A percentile compares a stretch with the other conserved stretches of the same genome.
These are phyloP conservation scores for Oxytorus armatus DNA, from an alignment of 2,888 invertebrate genomes.

Conservation along the genomic window DNA sequence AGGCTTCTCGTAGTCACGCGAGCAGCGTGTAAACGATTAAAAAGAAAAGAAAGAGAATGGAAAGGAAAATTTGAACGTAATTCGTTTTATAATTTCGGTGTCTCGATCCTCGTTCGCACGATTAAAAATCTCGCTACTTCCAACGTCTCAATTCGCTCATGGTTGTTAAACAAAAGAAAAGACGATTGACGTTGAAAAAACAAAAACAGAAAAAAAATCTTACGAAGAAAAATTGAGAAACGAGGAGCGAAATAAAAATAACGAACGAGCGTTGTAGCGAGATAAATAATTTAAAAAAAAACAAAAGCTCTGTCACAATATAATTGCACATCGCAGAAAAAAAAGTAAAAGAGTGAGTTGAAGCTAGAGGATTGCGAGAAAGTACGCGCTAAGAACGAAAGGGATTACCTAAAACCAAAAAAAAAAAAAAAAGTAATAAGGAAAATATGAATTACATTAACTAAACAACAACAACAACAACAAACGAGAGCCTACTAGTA, in stretches of 20 bases:
- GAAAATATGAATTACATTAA: conserved; percentile 73
- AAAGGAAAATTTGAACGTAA: background rate
- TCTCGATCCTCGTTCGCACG: conserved; percentile 16
- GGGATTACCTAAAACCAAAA: conserved; percentile 63
- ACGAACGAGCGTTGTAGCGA: background rate
- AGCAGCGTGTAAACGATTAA: conserved; percentile 18
- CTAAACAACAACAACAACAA: conserved; percentile 67
- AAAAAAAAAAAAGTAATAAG: too few species aligned
- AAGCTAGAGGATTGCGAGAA: conserved; percentile 50
- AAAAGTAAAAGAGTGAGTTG: conserved; percentile 44
- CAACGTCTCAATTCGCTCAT: conserved; percentile 38
- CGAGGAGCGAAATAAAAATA: background rate
- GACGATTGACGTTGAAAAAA: conserved; percentile 4
- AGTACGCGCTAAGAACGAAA: conserved; percentile 56
- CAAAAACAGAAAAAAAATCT: conserved; percentile 33
- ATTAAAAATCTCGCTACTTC: conserved; percentile 17
- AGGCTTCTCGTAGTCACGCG: conserved; percentile 34
- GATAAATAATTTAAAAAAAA: background rate
- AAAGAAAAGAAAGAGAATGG: conserved; percentile 3
- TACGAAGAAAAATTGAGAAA: conserved; percentile 5
- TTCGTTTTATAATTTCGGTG: conserved; percentile 13
- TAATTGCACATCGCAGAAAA: conserved; percentile 11
- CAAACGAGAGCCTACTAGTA: conserved; percentile 79
- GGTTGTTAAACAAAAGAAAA: conserved; percentile 39
- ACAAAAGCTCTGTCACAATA: conserved; percentile 8